Conservation (phyloP, 1,140 invertebrate species). For the Dinoponera quadriceps region DNA sequence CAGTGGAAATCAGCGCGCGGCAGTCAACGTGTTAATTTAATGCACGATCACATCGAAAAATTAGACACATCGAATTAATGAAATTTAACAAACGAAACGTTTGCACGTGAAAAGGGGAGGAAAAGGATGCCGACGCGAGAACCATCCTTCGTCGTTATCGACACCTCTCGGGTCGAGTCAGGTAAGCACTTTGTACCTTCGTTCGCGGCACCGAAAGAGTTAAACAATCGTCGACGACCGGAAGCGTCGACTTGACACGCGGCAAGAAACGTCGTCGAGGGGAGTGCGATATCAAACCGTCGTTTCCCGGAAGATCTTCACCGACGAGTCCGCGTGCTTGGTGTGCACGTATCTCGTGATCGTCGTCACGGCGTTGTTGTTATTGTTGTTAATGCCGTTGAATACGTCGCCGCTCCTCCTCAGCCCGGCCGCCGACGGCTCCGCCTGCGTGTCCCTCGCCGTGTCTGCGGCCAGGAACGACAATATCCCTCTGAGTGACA, state of each 20-base stretch:
- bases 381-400: constrained; percentile 74
- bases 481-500: constrained; percentile 25
- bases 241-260: not conserved
- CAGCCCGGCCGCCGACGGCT: constrained; percentile 67
- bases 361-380: constrained; percentile 80
- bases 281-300: constrained; percentile 83
- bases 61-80: no score
- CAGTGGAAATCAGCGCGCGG: no score
- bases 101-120: no score
- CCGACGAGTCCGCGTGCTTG: constrained; percentile 85
- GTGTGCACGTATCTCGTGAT: constrained; percentile 86
- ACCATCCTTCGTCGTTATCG: no score
- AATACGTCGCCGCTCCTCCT: constrained; percentile 68
- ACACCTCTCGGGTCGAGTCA: no score
- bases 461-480: constrained; percentile 78
- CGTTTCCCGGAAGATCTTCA: constrained; percentile 86
- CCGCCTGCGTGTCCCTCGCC: constrained; percentile 69
- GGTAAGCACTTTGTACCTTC: not conserved
- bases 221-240: constrained; percentile 31
- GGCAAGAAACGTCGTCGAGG: not conserved
- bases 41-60: no score
- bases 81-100: no score
- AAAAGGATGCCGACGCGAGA: no score
- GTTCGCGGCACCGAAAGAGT: constrained; percentile 2
- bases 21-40: no score